A percentile compares a stretch with the other conserved stretches of the same genome.
phyloP scores from a whole-genome alignment of 2,888 invertebrate genomes.

The Herminia tarsipennalis region DNA sequence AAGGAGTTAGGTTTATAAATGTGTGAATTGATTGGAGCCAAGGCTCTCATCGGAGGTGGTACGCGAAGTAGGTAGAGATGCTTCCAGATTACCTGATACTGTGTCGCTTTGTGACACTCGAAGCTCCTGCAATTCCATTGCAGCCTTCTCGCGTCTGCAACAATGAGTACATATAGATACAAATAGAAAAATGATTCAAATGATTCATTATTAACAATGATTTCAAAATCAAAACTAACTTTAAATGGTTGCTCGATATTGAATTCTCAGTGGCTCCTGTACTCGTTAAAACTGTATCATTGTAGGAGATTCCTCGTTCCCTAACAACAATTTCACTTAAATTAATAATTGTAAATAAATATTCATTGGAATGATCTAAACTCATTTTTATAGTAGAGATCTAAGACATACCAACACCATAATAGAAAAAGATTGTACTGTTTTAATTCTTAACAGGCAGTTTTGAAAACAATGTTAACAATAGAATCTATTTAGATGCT shows the following conservation, averaged over 20 bases:
- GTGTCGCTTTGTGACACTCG: conserved; percentile 85
- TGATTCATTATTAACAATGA: conserved; percentile 4
- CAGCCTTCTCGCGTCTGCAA: conserved; percentile 85
- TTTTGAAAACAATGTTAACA: too few relatives aligned
- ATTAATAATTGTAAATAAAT: conserved; percentile 13
- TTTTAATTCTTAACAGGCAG: too few relatives aligned
- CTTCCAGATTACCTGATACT: conserved; percentile 86
- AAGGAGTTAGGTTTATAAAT: conserved; percentile 56
- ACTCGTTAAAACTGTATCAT: conserved; percentile 18
- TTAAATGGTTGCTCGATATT: conserved; percentile 12
- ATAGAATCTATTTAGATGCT: too few relatives aligned
- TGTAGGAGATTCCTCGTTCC: conserved; percentile 17
- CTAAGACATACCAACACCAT: too few relatives aligned
- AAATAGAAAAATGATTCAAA: background rate
- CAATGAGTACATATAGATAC: conserved; percentile 15
- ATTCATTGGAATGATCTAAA: too few relatives aligned
- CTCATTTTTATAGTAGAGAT: background rate
- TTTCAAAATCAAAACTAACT: conserved; percentile 21
- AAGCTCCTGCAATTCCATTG: conserved; percentile 81
- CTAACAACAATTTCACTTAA: conserved; percentile 18
- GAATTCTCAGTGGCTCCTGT: conserved; percentile 13
- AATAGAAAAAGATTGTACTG: too few relatives aligned
- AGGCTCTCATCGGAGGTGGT: conserved; percentile 76
- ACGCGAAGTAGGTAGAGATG: conserved; percentile 79
- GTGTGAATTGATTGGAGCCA: conserved; percentile 74